Percentiles rank a stretch among this genome's conserved stretches.
Evolutionary conservation across 2,797 vertebrate genomes (phyloP).

Genomic region (Melopsittacus undulatus): DNA sequence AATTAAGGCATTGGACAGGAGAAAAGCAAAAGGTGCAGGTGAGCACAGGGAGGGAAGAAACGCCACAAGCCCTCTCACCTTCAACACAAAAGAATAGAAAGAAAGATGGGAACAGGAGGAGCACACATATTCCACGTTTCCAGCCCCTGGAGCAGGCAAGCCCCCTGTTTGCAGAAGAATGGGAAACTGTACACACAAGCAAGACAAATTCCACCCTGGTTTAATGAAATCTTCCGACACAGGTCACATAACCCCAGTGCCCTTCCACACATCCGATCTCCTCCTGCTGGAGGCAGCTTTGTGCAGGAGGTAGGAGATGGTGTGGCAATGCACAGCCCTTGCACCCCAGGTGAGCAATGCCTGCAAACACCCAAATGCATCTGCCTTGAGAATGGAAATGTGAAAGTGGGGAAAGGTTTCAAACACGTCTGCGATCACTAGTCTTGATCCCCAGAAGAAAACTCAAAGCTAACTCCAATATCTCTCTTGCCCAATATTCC

Average conservation of each 20-base stretch:
- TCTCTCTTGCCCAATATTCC: not conserved
- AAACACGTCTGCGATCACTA: not conserved
- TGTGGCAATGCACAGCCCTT: not conserved
- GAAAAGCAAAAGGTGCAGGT: not conserved
- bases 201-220: not conserved
- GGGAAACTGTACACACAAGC: not conserved
- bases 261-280: not conserved
- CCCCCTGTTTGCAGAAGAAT: not conserved
- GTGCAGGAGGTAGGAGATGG: not conserved
- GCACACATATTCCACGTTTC: accelerated
- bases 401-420: not conserved
- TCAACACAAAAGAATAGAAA: not conserved
- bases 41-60: not conserved
- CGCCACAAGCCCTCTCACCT: not conserved
- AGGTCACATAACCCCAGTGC: not conserved
- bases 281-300: not conserved
- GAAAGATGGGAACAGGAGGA: not conserved
- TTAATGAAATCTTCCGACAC: not conserved
- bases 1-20: not conserved
- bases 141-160: not conserved
- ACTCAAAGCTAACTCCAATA: not conserved
- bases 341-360: accelerated
- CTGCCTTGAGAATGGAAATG: not conserved
- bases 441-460: not conserved
- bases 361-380: not conserved